These are phyloP conservation scores for Delphinapterus leucas DNA, from an alignment of 2,113 vertebrate species.

Conservation along the genomic window DNA sequence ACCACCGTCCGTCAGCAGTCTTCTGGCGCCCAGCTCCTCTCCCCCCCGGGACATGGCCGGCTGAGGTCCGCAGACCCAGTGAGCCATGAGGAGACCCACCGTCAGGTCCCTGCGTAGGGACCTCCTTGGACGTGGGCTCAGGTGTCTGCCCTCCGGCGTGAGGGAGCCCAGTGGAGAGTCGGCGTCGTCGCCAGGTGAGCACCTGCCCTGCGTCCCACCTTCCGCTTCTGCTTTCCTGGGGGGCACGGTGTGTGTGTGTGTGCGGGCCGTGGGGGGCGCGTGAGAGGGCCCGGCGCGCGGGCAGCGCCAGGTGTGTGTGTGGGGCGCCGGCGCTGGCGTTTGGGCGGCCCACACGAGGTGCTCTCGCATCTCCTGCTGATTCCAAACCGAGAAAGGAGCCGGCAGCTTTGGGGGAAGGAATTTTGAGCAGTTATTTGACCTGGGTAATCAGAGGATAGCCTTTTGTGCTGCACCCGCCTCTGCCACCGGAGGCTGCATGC, in stretches of 20 bases:
- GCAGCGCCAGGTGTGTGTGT: too few relatives aligned
- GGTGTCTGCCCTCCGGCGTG: neutral
- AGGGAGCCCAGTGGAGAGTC: neutral
- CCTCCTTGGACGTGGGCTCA: neutral
- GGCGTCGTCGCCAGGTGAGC: neutral
- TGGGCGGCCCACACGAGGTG: neutral
- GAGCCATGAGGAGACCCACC: neutral
- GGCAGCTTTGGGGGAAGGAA: constrained; percentile 64
- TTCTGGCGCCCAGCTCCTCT: neutral
- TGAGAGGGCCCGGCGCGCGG: neutral
- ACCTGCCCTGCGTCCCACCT: neutral
- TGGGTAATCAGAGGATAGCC: neutral
- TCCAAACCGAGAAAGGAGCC: neutral
- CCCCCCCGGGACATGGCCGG: neutral
- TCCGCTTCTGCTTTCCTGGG: neutral
- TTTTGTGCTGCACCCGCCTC: neutral
- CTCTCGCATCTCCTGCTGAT: too few relatives aligned
- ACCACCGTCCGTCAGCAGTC: neutral
- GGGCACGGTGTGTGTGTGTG: neutral
- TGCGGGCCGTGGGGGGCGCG: neutral
- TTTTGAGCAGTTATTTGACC: neutral
- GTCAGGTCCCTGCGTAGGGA: neutral
- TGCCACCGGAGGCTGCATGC: neutral
- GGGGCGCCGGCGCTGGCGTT: too few relatives aligned
- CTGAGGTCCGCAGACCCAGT: neutral